Conservation (phyloP, 2,888 invertebrate genomes). For the Nemotelus nigrinus region DNA sequence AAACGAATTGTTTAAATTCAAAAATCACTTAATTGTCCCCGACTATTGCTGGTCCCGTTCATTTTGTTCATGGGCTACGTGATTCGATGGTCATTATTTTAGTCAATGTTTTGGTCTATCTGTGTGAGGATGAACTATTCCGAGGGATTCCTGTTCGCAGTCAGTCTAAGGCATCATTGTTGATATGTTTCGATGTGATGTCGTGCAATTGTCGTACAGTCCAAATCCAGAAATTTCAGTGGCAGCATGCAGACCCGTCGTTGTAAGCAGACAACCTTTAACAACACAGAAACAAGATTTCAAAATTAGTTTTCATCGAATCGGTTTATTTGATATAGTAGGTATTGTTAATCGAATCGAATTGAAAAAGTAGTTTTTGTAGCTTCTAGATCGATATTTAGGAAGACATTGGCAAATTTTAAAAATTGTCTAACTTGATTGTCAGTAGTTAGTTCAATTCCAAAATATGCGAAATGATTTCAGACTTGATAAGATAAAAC, state of each 20-base stretch:
- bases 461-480: constrained; percentile 5
- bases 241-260: constrained; percentile 60
- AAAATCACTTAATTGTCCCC: constrained; percentile 44
- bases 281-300: constrained; percentile 69
- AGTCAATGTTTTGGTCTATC: constrained; percentile 39
- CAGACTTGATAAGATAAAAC: constrained; percentile 2
- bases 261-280: constrained; percentile 67
- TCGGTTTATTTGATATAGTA: background rate
- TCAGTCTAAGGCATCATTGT: constrained; percentile 45
- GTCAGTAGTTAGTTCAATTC: background rate
- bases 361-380: background rate
- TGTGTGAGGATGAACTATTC: constrained; percentile 41
- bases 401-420: background rate
- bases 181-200: constrained; percentile 50
- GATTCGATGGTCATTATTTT: constrained; percentile 40
- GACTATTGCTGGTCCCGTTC: constrained; percentile 42
- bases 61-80: constrained; percentile 45
- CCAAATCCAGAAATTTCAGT: background rate
- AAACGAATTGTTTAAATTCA: constrained; percentile 7
- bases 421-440: background rate
- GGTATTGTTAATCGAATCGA: background rate
- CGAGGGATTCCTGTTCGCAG: constrained; percentile 44
- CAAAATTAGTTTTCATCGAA: constrained; percentile 51
- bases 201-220: constrained; percentile 23
- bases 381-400: no score